Conservation (phyloP, 2,113 vertebrate species). For the Progne subis region DNA sequence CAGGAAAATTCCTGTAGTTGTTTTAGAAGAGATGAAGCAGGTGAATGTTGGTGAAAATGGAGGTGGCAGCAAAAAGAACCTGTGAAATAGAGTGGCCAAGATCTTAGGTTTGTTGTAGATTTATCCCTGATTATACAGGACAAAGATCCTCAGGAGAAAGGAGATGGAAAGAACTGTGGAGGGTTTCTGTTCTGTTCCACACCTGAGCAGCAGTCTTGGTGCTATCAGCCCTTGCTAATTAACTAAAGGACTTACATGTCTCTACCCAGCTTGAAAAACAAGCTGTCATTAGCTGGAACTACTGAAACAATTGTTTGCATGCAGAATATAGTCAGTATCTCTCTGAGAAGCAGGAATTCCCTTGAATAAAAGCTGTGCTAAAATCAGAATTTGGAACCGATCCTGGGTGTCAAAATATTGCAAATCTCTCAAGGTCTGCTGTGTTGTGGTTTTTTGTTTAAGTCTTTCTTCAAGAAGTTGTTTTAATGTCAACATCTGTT, state of each 20-base stretch:
- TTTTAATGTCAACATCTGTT: not conserved
- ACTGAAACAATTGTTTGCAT: not conserved
- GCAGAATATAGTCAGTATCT: not conserved
- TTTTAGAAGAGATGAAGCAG: not conserved
- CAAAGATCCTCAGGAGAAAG: not conserved
- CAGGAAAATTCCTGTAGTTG: not conserved
- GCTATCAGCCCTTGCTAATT: not conserved
- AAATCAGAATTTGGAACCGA: not conserved
- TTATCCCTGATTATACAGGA: not conserved
- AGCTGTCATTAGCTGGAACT: not conserved
- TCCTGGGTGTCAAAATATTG: not conserved
- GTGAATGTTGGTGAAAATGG: not conserved
- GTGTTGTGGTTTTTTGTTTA: not conserved
- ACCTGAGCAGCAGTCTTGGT: not conserved
- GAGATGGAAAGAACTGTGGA: not conserved
- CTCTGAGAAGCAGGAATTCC: not conserved
- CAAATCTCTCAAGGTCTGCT: not conserved
- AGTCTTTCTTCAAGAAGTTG: not conserved
- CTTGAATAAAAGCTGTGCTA: not conserved
- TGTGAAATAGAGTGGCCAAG: not conserved
- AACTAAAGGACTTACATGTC: fast-evolving
- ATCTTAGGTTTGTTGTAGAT: not conserved
- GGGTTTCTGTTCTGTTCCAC: not conserved
- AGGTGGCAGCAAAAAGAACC: not conserved
- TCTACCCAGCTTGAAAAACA: not conserved